Base-by-base conservation (phyloP, 1,140 invertebrate species). In the Manduca sexta region DNA sequence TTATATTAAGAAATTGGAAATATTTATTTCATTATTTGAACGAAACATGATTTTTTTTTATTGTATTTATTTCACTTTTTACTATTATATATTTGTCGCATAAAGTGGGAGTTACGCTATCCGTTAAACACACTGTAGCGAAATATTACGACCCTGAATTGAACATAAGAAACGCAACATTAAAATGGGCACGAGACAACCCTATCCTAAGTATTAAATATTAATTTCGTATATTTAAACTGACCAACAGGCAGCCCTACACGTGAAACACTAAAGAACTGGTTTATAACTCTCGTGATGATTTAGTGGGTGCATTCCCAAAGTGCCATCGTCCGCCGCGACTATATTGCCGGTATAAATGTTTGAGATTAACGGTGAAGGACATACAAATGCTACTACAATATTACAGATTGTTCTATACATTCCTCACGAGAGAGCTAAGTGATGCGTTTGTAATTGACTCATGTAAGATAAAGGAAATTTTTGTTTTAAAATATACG, bases 231-330 rank as follows among this genome's bases (percentile, higher is more conserved):
- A 26, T 26, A 5, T 1, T 26, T 1, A 26, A 26, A 8, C 4
- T 26, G 21, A 11, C 7, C n/a, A 29, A 5, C 17, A 14, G 47
- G 30, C 44, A 56, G 29, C 53, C 53, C 53, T 56, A 46, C 46
- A 55, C 15, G 40, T 39, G 49, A 49, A 62, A 60, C 65, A 77
- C 69, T 81, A 79, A 82, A 75, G 62, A 58, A 63, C 60, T 74
- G 59, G 64, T 78, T 79, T 80, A 75, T 53, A 68, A 55, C 58
- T 57, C 59, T 57, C 31, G 59, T 57, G 69, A 79, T 77, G 71
- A 80, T 78, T 80, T 79, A 80, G 63, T 80, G 62, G 64, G 51
- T 73, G 67, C 73, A 75, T 83, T 75, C 76, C 62, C 61, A 37
- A 50, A 62, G 56, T 64, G 64, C 64, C 62, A 50, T 64, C 46